A percentile compares a stretch with the other conserved stretches of the same genome.
Evolutionary conservation across 2,888 invertebrate species (phyloP).

Genomic region (Halictus ligatus): DNA sequence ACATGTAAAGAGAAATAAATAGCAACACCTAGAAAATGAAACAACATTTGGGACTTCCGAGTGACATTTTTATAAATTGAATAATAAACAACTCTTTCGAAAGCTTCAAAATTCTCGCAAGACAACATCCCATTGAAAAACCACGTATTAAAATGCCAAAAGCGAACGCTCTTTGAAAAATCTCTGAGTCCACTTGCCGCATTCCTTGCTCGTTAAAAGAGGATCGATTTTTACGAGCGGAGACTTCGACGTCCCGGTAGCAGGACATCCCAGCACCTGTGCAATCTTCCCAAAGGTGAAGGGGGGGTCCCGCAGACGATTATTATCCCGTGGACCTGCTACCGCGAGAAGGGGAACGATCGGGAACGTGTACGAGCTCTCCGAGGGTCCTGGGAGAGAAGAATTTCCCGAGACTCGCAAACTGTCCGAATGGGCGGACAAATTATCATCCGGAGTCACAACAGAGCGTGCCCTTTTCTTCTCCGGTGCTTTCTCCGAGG

Average conservation of each 20-base stretch:
- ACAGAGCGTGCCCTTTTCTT: slow-evolving; percentile 76
- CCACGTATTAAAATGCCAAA: not conserved
- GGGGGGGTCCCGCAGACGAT: not conserved
- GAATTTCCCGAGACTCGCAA: slow-evolving; percentile 69
- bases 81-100: too few relatives aligned
- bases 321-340: slow-evolving; percentile 25
- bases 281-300: slow-evolving; percentile 12
- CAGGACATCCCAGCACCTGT: not conserved
- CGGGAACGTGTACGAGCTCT: slow-evolving; percentile 2
- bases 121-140: not conserved
- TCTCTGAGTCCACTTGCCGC: not conserved
- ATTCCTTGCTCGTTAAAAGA: not conserved
- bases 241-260: not conserved
- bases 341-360: slow-evolving; percentile 25
- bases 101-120: not conserved
- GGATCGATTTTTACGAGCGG: not conserved
- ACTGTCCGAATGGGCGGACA: slow-evolving; percentile 75
- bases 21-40: too few relatives aligned
- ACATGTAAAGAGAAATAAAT: too few relatives aligned
- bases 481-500: slow-evolving; percentile 41
- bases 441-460: slow-evolving; percentile 78
- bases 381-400: slow-evolving; percentile 27
- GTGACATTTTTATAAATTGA: too few relatives aligned
- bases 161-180: not conserved
- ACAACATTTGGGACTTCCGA: too few relatives aligned